Base-by-base conservation (phyloP, 2,797 vertebrate genomes). In the Aotus griseimembra region DNA sequence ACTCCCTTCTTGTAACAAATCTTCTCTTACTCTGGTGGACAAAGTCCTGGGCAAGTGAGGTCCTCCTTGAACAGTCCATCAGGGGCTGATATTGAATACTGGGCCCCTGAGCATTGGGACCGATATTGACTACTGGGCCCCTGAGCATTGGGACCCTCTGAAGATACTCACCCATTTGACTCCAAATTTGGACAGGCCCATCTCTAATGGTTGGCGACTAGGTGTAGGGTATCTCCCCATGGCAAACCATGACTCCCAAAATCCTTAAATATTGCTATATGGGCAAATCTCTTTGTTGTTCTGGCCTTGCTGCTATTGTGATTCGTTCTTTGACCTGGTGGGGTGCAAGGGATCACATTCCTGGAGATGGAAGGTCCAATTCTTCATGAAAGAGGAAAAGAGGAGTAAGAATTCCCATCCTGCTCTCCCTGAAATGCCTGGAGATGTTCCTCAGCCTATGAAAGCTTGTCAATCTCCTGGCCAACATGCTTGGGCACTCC, bases 211-310 rank as follows among this genome's bases (percentile, higher is more conserved):
- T 4, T 46, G 24, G 58, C 5, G 52, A 24, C 22, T 7, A 41
- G n/a, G 28, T 28, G 6, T n/a, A 36, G 20, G n/a, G 5, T 15
- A 1, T 24, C 75, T 61, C n/a, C 30, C 14, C 2, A 1, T 19
- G n/a, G 36, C 73, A 86, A 44, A 52, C 36, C 13, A 8, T 11
- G 12, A 75, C 75, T 44, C 75, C n/a, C 30, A 19, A n/a, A 55
- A 70, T 17, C 13, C 44, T 73, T 64, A 36, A 48, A 36, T 36
- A 24, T 36, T 20, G 28, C 30, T 55, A 39, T 30, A 46, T 55
- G 44, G 64, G 55, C 36, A 4, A 12, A 4, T 55, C 57, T 87
- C 22, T 77, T 39, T 52, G 28, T 22, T 0, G 46, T 10, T 14
- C 26, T 57, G 12, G 41, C 19, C 24, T 36, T 33, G 9, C 19